Conservation (phyloP, 37 sponge, comb jelly and placozoan genomes). For the Corticium candelabrum region DNA sequence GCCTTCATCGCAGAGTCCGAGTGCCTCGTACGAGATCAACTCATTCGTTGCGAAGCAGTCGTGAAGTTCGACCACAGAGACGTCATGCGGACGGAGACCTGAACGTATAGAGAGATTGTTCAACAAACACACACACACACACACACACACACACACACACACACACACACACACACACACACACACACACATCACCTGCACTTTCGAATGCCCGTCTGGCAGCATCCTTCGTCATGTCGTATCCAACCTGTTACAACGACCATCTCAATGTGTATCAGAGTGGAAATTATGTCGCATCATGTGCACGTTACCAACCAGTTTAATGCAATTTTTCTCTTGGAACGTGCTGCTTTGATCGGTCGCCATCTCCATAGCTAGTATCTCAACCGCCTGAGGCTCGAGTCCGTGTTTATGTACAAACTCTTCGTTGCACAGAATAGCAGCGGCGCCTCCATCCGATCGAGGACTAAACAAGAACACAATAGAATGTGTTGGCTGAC, state of each 20-base stretch:
- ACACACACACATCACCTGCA: constrained; percentile 28
- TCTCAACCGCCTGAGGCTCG: constrained; percentile 72
- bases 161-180: constrained; percentile 5
- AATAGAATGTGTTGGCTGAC: not conserved
- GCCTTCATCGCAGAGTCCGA: constrained; percentile 80
- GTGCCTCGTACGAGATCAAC: constrained; percentile 86
- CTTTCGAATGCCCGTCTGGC: constrained; percentile 52
- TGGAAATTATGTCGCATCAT: not conserved
- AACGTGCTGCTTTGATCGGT: constrained; percentile 89
- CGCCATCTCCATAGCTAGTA: constrained; percentile 81
- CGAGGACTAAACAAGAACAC: constrained; percentile 53
- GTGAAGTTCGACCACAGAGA: constrained; percentile 83
- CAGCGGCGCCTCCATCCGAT: constrained; percentile 82
- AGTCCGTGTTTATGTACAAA: constrained; percentile 56
- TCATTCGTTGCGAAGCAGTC: constrained; percentile 95
- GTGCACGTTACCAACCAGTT: constrained; percentile 77
- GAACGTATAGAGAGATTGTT: too few species aligned
- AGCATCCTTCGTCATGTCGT: constrained; percentile 77
- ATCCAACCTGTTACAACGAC: constrained; percentile 56
- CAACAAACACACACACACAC: not conserved
- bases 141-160: not conserved
- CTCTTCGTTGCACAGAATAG: constrained; percentile 73
- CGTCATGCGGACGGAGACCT: constrained; percentile 51
- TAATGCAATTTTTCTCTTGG: constrained; percentile 71
- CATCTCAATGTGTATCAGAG: not conserved